Conservation (phyloP, 2,888 invertebrate species). For the Ennomos fuscantarius region DNA sequence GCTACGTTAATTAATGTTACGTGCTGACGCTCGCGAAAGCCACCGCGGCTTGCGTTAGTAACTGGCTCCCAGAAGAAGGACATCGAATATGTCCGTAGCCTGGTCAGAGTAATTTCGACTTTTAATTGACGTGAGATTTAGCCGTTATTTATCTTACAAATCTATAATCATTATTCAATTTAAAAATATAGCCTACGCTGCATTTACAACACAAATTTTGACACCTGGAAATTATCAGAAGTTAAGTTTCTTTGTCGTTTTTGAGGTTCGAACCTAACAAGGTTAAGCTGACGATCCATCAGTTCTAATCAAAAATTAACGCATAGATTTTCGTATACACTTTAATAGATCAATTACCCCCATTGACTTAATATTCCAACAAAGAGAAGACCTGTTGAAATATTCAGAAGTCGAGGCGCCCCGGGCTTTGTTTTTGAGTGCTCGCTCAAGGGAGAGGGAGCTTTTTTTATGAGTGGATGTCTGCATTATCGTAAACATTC, state of each 20-base stretch:
- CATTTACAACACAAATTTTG: too few relatives aligned
- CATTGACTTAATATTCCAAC: slow-evolving; percentile 83
- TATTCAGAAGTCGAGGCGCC: slow-evolving; percentile 75
- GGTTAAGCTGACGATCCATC: slow-evolving; percentile 42
- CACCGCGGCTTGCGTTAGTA: too few relatives aligned
- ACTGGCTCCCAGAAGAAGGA: too few relatives aligned
- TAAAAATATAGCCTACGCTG: too few relatives aligned
- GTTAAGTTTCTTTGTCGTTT: not conserved
- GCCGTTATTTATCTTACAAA: too few relatives aligned
- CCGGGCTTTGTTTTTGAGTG: slow-evolving; percentile 80
- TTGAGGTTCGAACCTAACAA: slow-evolving; percentile 33
- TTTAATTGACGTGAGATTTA: too few relatives aligned
- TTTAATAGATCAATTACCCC: slow-evolving; percentile 82
- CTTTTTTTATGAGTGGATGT: slow-evolving; percentile 76
- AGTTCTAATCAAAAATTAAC: slow-evolving; percentile 63
- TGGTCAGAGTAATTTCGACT: too few relatives aligned
- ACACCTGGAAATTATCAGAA: too few relatives aligned
- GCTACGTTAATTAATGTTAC: too few relatives aligned
- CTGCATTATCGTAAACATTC: slow-evolving; percentile 77
- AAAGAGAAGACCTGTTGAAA: slow-evolving; percentile 81
- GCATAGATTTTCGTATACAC: slow-evolving; percentile 62
- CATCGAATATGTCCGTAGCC: too few relatives aligned
- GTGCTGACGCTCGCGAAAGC: too few relatives aligned
- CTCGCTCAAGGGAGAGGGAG: slow-evolving; percentile 65
- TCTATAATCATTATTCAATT: too few relatives aligned